phyloP scores from a whole-genome alignment of 2,113 vertebrate species.

The Eleginops maclovinus region DNA sequence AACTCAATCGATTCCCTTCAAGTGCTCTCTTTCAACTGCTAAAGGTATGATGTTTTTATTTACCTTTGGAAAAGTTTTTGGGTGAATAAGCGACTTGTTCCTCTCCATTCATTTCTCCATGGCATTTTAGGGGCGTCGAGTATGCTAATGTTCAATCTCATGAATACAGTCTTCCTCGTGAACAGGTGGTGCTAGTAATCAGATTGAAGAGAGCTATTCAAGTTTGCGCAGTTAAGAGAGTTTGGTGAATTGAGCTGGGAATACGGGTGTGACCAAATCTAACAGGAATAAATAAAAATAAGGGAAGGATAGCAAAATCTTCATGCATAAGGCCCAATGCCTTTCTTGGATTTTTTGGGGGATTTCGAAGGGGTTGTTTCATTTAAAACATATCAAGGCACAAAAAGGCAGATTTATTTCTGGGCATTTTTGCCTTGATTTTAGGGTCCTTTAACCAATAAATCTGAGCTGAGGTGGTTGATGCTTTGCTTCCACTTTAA shows the following conservation, averaged over 20 bases:
- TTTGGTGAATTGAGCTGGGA: background rate
- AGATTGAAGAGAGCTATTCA: background rate
- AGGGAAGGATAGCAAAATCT: background rate
- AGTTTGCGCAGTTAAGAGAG: background rate
- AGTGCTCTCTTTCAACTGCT: background rate
- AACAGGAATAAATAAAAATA: background rate
- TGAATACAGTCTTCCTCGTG: background rate
- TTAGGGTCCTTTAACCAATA: background rate
- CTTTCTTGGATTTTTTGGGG: background rate
- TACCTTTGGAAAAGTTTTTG: background rate
- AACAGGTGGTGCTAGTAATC: background rate
- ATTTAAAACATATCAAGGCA: background rate
- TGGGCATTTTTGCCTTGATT: background rate
- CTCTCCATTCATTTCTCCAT: background rate
- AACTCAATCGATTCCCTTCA: background rate
- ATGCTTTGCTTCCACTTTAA: background rate
- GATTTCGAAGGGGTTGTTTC: background rate
- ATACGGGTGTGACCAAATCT: background rate
- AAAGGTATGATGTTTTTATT: background rate
- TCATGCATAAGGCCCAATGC: background rate
- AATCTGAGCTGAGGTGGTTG: conserved; percentile 3
- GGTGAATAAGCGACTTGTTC: background rate
- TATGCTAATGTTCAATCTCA: background rate
- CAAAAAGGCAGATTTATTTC: background rate
- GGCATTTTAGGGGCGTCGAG: background rate